Conservation (phyloP, 2,888 invertebrate species). For the Orthosia incerta region DNA sequence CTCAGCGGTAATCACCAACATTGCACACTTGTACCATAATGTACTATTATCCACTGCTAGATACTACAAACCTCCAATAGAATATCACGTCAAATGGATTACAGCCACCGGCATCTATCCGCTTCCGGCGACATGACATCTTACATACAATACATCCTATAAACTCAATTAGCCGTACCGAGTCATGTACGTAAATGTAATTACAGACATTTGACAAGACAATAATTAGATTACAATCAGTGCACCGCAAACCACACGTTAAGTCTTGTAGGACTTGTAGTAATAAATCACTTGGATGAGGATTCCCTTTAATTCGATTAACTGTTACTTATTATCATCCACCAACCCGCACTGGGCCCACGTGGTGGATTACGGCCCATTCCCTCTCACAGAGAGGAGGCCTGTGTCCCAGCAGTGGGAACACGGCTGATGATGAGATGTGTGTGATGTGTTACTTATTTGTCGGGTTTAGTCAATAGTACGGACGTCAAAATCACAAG, state of each 20-base stretch:
- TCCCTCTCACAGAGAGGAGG: too few relatives aligned
- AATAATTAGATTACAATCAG: constrained; percentile 32
- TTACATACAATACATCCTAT: constrained; percentile 21
- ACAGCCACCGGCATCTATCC: not conserved
- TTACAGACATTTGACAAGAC: constrained; percentile 25
- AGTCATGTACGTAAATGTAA: constrained; percentile 11
- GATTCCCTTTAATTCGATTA: too few relatives aligned
- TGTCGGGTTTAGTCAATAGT: too few relatives aligned
- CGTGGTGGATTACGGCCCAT: too few relatives aligned
- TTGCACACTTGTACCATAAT: too few relatives aligned
- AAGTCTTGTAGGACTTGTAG: not conserved
- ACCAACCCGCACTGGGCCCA: too few relatives aligned
- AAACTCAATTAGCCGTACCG: constrained; percentile 33
- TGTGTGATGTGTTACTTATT: too few relatives aligned
- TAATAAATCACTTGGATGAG: constrained; percentile 4
- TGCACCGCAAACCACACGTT: constrained; percentile 30
- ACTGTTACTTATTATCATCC: too few relatives aligned
- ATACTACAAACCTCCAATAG: not conserved
- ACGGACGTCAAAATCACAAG: too few relatives aligned
- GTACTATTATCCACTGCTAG: not conserved
- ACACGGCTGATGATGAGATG: too few relatives aligned
- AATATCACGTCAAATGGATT: not conserved
- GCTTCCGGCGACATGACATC: not conserved
- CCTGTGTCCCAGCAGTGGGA: too few relatives aligned
- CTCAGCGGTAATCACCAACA: too few relatives aligned